Evolutionary conservation across 35 echinoderm and acorn worm species (phyloP).

Genomic region (Stichopus chloronotus): DNA sequence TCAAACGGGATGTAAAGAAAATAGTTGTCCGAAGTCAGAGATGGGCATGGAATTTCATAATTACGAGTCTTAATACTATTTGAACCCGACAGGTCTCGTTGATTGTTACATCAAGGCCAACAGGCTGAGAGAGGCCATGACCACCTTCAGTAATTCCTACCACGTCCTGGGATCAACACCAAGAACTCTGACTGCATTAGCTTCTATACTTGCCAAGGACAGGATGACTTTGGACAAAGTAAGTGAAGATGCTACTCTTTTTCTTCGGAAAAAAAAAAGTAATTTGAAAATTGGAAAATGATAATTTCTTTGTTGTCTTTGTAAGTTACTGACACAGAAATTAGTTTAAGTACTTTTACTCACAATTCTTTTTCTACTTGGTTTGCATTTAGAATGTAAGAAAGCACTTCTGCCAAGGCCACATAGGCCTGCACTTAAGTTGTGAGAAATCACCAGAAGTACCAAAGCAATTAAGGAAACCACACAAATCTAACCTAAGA

Average conservation of each 20-base stretch:
- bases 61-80: too few species aligned
- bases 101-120: constrained; percentile 91
- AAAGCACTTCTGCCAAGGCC: too few species aligned
- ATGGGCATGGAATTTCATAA: too few species aligned
- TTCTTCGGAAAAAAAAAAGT: neutral
- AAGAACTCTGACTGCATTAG: constrained; percentile 82
- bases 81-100: constrained; percentile 70
- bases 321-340: constrained; percentile 72
- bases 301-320: constrained; percentile 61
- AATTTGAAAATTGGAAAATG: neutral
- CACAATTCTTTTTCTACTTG: constrained; percentile 60
- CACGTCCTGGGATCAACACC: constrained; percentile 84
- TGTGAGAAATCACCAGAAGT: too few species aligned
- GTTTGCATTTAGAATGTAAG: too few species aligned
- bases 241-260: neutral
- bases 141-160: constrained; percentile 84
- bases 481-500: too few species aligned
- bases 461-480: too few species aligned
- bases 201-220: constrained; percentile 86
- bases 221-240: constrained; percentile 92
- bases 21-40: too few species aligned
- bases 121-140: constrained; percentile 82
- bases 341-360: constrained; percentile 64
- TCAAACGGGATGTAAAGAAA: too few species aligned
- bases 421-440: too few species aligned